A percentile compares a stretch with the other conserved stretches of the same genome.
Conservation (phyloP, 2,797 vertebrate species). For the Onychomys arenicola region DNA sequence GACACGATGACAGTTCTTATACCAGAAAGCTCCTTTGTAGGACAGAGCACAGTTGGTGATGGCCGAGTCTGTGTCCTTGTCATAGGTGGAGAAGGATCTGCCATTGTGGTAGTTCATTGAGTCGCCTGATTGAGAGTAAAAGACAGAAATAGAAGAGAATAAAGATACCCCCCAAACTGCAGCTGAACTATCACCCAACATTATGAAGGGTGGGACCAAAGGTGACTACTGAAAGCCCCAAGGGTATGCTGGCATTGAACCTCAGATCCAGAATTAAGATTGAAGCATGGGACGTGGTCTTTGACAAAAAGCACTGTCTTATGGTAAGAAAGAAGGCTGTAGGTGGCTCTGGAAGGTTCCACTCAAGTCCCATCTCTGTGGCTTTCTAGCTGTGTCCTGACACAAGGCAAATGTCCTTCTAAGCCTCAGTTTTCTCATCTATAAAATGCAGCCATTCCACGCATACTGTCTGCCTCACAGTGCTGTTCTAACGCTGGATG, state of each 20-base stretch:
- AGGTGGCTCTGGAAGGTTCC: not conserved
- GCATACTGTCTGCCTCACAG: not conserved
- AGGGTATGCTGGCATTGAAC: not conserved
- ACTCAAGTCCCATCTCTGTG: not conserved
- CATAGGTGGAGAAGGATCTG: conserved; percentile 95
- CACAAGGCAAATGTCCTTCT: not conserved
- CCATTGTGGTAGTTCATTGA: conserved; percentile 98
- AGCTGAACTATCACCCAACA: not conserved
- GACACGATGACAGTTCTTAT: conserved; percentile 98
- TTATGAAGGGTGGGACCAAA: not conserved
- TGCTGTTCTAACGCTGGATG: not conserved
- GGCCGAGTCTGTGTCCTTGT: conserved; percentile 97
- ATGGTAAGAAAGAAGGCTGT: not conserved
- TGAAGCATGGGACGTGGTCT: not conserved
- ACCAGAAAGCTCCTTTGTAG: conserved; percentile 99
- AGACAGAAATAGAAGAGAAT: not conserved
- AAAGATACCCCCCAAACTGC: not conserved
- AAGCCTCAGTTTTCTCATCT: not conserved
- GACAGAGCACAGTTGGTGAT: conserved; percentile 99
- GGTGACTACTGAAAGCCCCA: not conserved
- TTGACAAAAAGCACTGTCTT: not conserved
- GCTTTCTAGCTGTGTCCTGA: not conserved
- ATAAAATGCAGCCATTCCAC: not conserved
- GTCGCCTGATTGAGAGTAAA: conserved; percentile 89
- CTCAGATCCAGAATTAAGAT: not conserved